Evolutionary conservation across 37 sponge, comb jelly and placozoan species (phyloP).

Genomic region (Agelas oroides): DNA sequence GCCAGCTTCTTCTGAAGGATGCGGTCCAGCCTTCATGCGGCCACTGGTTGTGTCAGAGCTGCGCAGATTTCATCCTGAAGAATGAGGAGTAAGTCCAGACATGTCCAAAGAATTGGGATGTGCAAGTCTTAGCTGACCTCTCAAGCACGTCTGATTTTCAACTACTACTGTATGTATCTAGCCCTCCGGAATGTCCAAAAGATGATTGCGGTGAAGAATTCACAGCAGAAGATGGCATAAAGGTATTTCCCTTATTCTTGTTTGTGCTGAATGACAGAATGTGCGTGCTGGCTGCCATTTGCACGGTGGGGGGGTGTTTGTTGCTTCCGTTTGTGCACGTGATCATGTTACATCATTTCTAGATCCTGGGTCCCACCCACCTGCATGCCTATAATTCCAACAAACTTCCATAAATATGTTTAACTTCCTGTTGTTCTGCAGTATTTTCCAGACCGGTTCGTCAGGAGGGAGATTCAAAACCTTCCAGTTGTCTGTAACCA

Average conservation of each 20-base stretch:
- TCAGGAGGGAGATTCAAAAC: slow-evolving; percentile 39
- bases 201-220: slow-evolving; percentile 44
- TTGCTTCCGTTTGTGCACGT: no score
- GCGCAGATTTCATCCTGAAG: slow-evolving; percentile 41
- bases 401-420: no score
- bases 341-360: no score
- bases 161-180: neutral
- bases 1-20: slow-evolving; percentile 54
- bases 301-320: no score
- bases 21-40: slow-evolving; percentile 76
- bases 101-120: no score
- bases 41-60: slow-evolving; percentile 69
- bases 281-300: no score
- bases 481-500: slow-evolving; percentile 31
- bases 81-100: neutral
- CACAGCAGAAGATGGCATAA: slow-evolving; percentile 24
- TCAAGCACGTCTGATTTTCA: no score
- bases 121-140: no score
- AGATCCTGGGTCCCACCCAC: no score
- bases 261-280: no score
- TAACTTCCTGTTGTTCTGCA: neutral
- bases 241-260: no score
- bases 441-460: slow-evolving; percentile 77
- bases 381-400: no score
- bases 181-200: slow-evolving; percentile 13